These are phyloP conservation scores for Lagopus leucura DNA, from an alignment of 2,113 vertebrate genomes.

Conservation along the genomic window DNA sequence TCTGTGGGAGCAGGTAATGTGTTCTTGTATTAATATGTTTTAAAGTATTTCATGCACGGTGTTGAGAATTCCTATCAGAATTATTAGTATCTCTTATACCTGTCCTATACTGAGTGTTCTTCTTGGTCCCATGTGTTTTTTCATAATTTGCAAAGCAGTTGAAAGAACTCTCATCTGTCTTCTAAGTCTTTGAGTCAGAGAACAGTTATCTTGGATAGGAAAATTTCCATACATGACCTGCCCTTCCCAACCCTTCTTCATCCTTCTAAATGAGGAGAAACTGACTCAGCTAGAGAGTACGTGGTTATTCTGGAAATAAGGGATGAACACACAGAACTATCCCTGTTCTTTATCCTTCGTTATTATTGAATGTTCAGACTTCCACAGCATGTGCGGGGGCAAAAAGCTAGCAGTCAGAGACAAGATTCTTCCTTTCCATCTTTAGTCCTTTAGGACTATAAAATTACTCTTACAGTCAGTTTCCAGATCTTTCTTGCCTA, in stretches of 20 bases:
- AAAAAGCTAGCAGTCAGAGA: neutral
- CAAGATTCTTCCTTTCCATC: neutral
- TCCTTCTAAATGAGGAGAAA: neutral
- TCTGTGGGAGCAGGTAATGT: neutral
- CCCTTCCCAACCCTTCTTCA: neutral
- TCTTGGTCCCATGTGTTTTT: conserved; percentile 10
- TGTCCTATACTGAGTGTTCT: conserved; percentile 39
- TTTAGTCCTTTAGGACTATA: neutral
- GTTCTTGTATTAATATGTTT: neutral
- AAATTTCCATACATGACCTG: conserved; percentile 1
- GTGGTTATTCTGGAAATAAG: neutral
- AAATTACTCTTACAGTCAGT: neutral
- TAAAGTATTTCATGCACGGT: neutral
- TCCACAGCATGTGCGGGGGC: rapidly evolving
- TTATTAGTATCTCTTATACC: conserved; percentile 32
- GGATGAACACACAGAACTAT: neutral
- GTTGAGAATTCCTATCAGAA: conserved; percentile 39
- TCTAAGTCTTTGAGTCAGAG: conserved; percentile 19
- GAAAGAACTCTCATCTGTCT: conserved; percentile 35
- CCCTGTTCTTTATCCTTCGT: neutral
- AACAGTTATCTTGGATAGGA: conserved; percentile 14
- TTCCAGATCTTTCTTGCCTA: neutral
- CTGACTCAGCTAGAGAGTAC: neutral
- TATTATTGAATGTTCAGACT: neutral
- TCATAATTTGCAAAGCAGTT: conserved; percentile 40